Evolutionary conservation across 2,113 vertebrate genomes (phyloP), one percentile per base, ranked within the genome.

Genomic region (Eptatretus burgeri): DNA sequence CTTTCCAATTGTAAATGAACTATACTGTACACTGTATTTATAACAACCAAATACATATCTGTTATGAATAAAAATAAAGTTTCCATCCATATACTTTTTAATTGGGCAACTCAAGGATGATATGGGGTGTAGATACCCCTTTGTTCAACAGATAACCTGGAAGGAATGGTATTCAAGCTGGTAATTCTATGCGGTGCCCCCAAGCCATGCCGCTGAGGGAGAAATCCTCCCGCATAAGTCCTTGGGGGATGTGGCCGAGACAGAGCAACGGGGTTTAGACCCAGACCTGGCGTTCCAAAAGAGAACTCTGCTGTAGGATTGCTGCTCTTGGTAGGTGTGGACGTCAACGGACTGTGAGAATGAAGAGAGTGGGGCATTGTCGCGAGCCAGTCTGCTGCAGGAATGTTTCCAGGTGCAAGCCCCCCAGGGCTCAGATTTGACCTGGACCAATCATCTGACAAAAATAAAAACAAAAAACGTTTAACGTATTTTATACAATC

Each of bases 291-390:
- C 0, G 81, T 82, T 67, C 93, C 72, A 63, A 98, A 98, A 67
- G 84, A 74, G 70, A 98, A 98, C 72, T 98, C 91, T 1, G 89
- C 86, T 0, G 88, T 85, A 1, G 86, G 83, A 69, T 78, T 82
- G 76, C 74, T 79, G 66, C 72, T 79, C 70, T 91, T 93, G 66
- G 81, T 72, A 9, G 89, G 87, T 19, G 89, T 95, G 14, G 89
- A 95, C 1, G 87, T 93, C 67, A 77, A 69, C 8, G 80, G 83
- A 69, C 77, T 81, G 50, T 60, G 56, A 20, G 56, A 60, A 20
- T 20, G n/a, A 11, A 17, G 56, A 60, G n/a, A 20, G 56, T 60
- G 56, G 56, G n/a, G 56, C n/a, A n/a, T 20, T n/a, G 56, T 60
- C 56, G 13, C n/a, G 56, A 20, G 56, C 56, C n/a, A 20, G n/a